Evolutionary conservation across 2,797 vertebrate species (phyloP).

Genomic region (Cyprinella venusta): DNA sequence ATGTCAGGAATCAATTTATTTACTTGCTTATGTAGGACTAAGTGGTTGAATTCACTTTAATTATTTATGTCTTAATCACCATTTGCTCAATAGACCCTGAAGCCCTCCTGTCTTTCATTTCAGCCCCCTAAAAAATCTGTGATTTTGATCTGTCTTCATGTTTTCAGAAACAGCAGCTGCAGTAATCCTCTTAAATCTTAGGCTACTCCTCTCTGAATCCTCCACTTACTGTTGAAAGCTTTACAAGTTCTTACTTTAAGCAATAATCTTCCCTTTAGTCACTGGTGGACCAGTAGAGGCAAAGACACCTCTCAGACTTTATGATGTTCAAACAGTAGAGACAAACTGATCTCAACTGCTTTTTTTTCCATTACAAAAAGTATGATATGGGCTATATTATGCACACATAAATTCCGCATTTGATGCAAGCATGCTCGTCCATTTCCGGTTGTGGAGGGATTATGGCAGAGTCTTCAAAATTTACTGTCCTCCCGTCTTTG

Average conservation of each 20-base stretch:
- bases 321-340: not conserved
- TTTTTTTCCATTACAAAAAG: no score
- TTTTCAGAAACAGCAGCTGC: not conserved
- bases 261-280: not conserved
- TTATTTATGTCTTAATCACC: not conserved
- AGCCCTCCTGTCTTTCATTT: not conserved
- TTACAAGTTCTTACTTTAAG: not conserved
- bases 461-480: no score
- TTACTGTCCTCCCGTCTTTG: no score
- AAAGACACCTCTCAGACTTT: not conserved
- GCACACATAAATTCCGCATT: no score
- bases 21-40: not conserved
- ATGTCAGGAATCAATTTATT: not conserved
- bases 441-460: no score
- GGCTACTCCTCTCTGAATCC: not conserved
- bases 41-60: not conserved
- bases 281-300: not conserved
- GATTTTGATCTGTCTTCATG: slow-evolving; percentile 8
- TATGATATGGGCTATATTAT: no score
- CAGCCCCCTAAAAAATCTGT: not conserved
- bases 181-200: slow-evolving; percentile 2
- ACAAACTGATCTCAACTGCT: not conserved
- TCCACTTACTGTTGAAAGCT: not conserved
- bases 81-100: not conserved
- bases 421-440: no score